Evolutionary conservation across 2,113 vertebrate species (phyloP), one percentile per base, ranked within the genome.

Genomic region (Montifringilla adamsi): DNA sequence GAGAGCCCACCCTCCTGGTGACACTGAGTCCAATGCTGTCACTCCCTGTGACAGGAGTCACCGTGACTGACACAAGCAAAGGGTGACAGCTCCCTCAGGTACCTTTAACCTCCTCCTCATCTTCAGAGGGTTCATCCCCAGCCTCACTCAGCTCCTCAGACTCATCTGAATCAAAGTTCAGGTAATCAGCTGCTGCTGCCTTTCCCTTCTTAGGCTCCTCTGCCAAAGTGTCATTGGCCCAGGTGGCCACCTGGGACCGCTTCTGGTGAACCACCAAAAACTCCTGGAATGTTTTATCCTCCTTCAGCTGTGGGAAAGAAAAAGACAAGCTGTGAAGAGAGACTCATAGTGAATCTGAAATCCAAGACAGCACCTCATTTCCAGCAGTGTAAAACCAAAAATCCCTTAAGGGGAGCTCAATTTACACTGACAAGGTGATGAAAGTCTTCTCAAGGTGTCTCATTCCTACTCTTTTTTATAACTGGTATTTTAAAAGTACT

Each of bases 221-320:
- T 22, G 95, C 91, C 81, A 97, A 72, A 4, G 96, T 97, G 47
- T 99, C 99, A 1, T 99, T 99, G 1, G 98, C 97, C 99, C 99
- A 99, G 0, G 98, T 99, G 55, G 98, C 98, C 13, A 91, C 98
- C 91, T 99, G 98, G 15, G 96, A 97, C 35, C 99, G 96, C 70
- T 98, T 99, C 97, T 99, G 98, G 96, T 99, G 99, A 37, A 99
- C 98, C 7, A 98, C 98, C 79, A 99, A 90, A 94, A 99, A 99
- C 97, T 99, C 99, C 96, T 98, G 98, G 95, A 99, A 99, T 9
- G 94, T 97, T 10, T 98, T 47, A 27, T 99, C 98, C 47, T 98
- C 95, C 91, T 99, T 97, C 87, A 99, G 97, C 99, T 99, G 97
- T 62, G 30, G 26, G 33, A 39, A 13, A 47, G 44, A 35, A 31